Percentiles rank a stretch among this genome's conserved stretches.
Evolutionary conservation across 2,113 vertebrate species (phyloP).

Genomic region (Podiceps cristatus): DNA sequence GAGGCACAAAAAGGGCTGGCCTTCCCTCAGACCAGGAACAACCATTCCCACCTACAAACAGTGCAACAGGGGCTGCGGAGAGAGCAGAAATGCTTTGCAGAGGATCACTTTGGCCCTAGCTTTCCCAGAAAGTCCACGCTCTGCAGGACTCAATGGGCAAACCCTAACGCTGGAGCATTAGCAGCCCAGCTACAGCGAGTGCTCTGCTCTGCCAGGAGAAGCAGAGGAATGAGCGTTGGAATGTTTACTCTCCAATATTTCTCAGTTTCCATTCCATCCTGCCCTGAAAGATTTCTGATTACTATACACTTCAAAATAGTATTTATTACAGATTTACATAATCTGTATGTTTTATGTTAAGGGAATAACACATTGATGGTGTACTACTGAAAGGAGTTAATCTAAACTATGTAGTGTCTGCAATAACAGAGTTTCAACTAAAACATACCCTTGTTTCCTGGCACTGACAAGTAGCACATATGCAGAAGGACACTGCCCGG

Average conservation of each 20-base stretch:
- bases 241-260: conserved; percentile 68
- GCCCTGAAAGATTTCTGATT: conserved; percentile 74
- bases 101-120: not conserved
- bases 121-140: not conserved
- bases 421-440: conserved; percentile 33
- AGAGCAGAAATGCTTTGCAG: not conserved
- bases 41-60: not conserved
- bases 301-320: conserved; percentile 74
- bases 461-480: conserved; percentile 12
- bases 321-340: conserved; percentile 74
- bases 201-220: conserved; percentile 20
- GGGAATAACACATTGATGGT: conserved; percentile 63
- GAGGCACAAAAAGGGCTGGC: not conserved
- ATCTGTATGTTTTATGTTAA: conserved; percentile 66
- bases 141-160: not conserved
- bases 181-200: not conserved
- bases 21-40: not conserved
- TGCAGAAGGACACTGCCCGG: conserved; percentile 35
- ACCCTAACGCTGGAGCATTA: not conserved
- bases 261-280: conserved; percentile 68
- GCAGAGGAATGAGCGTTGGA: conserved; percentile 65
- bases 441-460: conserved; percentile 35
- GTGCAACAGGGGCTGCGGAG: not conserved
- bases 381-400: conserved; percentile 61
- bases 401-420: conserved; percentile 51